Evolutionary conservation across 2,797 vertebrate genomes (phyloP).

Genomic region (Hydrocynus forskahlii): DNA sequence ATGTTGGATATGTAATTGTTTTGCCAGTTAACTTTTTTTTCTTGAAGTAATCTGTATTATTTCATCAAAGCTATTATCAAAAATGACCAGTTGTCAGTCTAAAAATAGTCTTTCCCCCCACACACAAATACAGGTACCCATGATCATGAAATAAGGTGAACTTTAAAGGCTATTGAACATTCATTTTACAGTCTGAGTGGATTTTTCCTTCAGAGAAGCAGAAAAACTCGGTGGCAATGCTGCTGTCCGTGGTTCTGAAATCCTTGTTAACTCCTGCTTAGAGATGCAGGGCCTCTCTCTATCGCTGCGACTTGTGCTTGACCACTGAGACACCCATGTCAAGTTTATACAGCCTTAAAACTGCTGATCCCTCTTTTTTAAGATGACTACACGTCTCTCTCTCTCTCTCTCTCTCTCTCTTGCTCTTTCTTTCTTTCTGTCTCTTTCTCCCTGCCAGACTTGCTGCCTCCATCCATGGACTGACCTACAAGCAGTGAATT

Average conservation of each 20-base stretch:
- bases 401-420: too few relatives aligned
- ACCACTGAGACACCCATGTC: constrained; percentile 23
- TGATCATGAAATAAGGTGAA: background rate
- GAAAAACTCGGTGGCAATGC: background rate
- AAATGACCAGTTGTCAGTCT: background rate
- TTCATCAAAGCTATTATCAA: too few relatives aligned
- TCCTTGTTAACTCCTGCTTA: constrained; percentile 10
- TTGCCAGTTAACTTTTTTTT: background rate
- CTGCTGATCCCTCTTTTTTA: constrained; percentile 47
- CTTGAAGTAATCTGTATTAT: too few relatives aligned
- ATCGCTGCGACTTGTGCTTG: background rate
- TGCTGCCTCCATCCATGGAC: constrained; percentile 20
- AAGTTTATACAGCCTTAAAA: constrained; percentile 41
- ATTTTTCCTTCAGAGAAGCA: background rate
- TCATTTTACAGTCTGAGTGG: background rate
- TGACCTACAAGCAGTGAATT: constrained; percentile 51
- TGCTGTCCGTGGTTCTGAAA: constrained; percentile 40
- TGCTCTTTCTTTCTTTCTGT: background rate
- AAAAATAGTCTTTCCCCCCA: background rate
- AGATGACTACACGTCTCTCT: constrained; percentile 36
- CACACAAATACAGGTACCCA: background rate
- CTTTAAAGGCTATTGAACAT: background rate
- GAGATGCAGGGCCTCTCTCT: constrained; percentile 1
- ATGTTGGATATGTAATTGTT: background rate
- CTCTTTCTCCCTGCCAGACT: background rate